These are phyloP conservation scores for Phylloscopus trochilus DNA, from an alignment of 2,113 vertebrate species.

Conservation along the genomic window DNA sequence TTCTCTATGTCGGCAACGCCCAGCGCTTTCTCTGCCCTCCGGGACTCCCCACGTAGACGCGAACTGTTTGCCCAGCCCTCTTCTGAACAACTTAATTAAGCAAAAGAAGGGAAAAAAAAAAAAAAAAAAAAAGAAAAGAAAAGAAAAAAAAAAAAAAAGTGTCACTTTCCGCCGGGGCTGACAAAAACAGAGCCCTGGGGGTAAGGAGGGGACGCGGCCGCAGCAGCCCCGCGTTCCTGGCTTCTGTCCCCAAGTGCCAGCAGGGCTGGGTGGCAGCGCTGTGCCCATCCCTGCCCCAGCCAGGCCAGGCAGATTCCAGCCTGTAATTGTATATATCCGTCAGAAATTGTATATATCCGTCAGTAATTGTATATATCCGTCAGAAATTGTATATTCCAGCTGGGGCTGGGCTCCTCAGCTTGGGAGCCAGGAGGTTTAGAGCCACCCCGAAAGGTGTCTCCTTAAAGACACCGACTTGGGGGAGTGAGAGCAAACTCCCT, in stretches of 20 bases:
- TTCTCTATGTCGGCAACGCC: constrained; percentile 86
- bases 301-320: background rate
- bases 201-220: constrained; percentile 72
- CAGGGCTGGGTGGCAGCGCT: accelerated
- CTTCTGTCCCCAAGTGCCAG: background rate
- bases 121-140: constrained; percentile 79
- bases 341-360: too few species aligned
- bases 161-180: constrained; percentile 83
- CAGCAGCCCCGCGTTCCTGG: constrained; percentile 73
- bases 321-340: too few species aligned
- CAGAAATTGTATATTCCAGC: too few species aligned
- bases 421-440: too few species aligned
- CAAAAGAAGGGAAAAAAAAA: constrained; percentile 79
- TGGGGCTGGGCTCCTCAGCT: too few species aligned
- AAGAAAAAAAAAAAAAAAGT: constrained; percentile 82
- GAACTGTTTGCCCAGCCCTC: constrained; percentile 84
- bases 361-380: too few species aligned
- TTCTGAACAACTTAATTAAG: constrained; percentile 87
- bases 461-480: too few species aligned
- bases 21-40: constrained; percentile 78
- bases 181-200: constrained; percentile 77
- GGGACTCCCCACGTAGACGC: constrained; percentile 85
- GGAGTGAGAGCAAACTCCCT: too few species aligned
- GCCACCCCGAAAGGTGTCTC: too few species aligned
- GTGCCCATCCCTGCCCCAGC: accelerated